Percentiles rank a stretch among this genome's conserved stretches.
phyloP scores from a whole-genome alignment of 1,140 invertebrate species.

The Gyrodactylus bullatarudis region DNA sequence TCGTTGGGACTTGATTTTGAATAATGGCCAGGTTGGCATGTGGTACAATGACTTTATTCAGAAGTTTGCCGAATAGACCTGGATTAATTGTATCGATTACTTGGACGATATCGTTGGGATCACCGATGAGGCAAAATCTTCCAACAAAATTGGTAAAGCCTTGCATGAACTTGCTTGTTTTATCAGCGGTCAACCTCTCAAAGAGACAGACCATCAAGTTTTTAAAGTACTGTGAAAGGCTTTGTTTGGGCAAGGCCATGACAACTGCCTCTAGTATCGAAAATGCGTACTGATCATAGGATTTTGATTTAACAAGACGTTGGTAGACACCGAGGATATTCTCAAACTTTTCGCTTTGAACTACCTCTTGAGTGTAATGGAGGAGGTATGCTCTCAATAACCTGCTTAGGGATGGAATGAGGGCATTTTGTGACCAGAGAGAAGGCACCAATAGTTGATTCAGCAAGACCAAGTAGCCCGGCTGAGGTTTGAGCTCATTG shows the following conservation, averaged over 20 bases:
- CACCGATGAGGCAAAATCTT: not conserved
- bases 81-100: not conserved
- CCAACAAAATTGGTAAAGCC: not conserved
- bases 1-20: not conserved
- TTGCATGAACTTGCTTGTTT: not conserved
- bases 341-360: not conserved
- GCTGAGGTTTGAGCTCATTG: slow-evolving; percentile 15
- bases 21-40: not conserved
- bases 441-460: slow-evolving; percentile 48
- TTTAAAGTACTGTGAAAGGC: not conserved
- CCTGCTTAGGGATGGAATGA: slow-evolving; percentile 54
- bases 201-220: not conserved
- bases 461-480: slow-evolving; percentile 43
- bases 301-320: not conserved
- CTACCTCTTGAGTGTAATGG: not conserved
- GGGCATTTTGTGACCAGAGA: slow-evolving; percentile 59
- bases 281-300: not conserved
- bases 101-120: not conserved
- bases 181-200: not conserved
- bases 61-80: not conserved
- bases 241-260: not conserved
- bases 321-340: not conserved
- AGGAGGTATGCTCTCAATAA: slow-evolving; percentile 46
- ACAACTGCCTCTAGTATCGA: not conserved
- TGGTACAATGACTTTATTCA: not conserved